Evolutionary conservation across 2,113 vertebrate genomes (phyloP), one percentile per base, ranked within the genome.

Genomic region (Rhegmatorhina hoffmannsi): DNA sequence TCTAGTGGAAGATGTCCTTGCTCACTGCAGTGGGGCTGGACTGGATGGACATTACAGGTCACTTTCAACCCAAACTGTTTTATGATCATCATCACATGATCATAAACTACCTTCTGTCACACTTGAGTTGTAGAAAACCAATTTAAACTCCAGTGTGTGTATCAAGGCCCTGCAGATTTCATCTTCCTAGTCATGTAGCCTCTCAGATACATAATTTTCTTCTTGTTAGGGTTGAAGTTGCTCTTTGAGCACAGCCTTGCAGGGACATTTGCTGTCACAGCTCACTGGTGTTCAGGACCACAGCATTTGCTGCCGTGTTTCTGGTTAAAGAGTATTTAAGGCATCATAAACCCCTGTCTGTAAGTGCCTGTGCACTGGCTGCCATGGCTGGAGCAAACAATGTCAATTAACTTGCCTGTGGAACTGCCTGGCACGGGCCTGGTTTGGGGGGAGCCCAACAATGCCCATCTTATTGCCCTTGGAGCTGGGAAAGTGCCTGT

Each of bases 391-490:
- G n/a, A 47, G 20, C 93, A 50, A 44, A 82, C 92, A 89, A 29
- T 28, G 49, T 55, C 68, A 16, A 34, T n/a, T 44, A 13, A n/a
- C 50, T 80, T 59, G 62, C 70, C 93, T 33, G 63, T 83, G 66
- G 92, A 81, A 75, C 70, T n/a, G 85, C 82, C 79, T 86, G 89
- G 92, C 88, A 96, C 82, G 5, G 77, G 59, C 84, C 75, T 4
- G 85, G 79, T 53, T 80, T 68, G 63, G 64, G 84, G 80, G 78
- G 59, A 87, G 68, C 55, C 68, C 50, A 46, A 90, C 96, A 94
- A 88, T 53, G 81, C 87, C 64, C 7, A 13, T 24, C 43, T 92
- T 52, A 83, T 28, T 91, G 47, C 59, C 2, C 25, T 44, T 29
- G 3, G 84, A 64, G 9, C 9, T 15, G 49, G 72, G 43, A 52